Conservation (phyloP, 2,797 vertebrate species). For the Acestrorhynchus altus region DNA sequence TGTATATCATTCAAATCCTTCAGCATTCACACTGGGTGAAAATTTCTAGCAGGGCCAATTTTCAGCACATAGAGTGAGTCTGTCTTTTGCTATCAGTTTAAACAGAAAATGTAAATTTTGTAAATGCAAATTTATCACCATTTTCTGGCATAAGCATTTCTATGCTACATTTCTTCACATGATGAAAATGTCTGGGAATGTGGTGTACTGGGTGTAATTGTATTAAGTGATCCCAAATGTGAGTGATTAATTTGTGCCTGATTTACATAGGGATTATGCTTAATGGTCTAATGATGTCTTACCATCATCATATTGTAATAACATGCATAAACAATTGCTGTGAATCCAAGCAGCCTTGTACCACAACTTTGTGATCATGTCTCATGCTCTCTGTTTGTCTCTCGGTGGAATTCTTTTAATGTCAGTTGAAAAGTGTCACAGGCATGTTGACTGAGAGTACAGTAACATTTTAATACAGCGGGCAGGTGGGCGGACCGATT, state of each 20-base stretch:
- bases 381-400: not conserved
- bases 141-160: not conserved
- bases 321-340: not conserved
- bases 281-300: constrained; percentile 11
- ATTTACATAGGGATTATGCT: not conserved
- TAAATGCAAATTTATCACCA: not conserved
- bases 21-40: constrained; percentile 8
- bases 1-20: not conserved
- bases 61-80: not conserved
- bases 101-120: not conserved
- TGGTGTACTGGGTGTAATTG: not conserved
- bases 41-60: not conserved
- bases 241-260: constrained; percentile 3
- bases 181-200: not conserved
- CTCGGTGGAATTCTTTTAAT: constrained; percentile 16
- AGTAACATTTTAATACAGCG: constrained; percentile 7
- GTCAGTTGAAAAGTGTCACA: not conserved
- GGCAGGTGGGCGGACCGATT: not conserved
- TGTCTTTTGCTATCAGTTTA: not conserved
- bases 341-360: not conserved
- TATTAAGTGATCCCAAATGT: not conserved
- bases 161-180: not conserved
- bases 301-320: not conserved
- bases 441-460: not conserved
- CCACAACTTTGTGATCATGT: not conserved